Conservation (phyloP, 2,888 invertebrate genomes). For the Trisateles emortualis region DNA sequence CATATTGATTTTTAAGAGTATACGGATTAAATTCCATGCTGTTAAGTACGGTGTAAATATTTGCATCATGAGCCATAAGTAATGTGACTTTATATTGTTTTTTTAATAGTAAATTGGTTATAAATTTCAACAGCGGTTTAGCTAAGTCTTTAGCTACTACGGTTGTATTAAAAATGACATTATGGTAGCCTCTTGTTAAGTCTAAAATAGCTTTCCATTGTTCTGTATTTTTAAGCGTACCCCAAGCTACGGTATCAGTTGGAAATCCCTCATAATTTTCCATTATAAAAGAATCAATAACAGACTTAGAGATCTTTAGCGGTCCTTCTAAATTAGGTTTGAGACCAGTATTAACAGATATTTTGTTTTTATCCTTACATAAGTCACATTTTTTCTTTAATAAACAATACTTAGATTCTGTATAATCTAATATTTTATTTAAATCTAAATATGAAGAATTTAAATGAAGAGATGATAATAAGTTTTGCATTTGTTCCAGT, state of each 20-base stretch:
- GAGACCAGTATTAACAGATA: constrained; percentile 53
- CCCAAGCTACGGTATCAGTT: constrained; percentile 72
- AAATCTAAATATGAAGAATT: constrained; percentile 61
- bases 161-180: constrained; percentile 70
- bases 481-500: constrained; percentile 59
- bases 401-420: constrained; percentile 66
- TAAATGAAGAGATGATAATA: constrained; percentile 58
- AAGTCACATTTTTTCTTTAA: constrained; percentile 65
- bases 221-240: constrained; percentile 48
- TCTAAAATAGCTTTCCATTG: constrained; percentile 64
- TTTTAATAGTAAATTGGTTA: constrained; percentile 60
- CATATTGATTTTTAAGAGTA: constrained; percentile 60
- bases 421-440: constrained; percentile 69
- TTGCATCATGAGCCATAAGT: constrained; percentile 79
- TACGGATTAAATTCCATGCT: constrained; percentile 64
- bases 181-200: constrained; percentile 67
- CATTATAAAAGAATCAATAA: constrained; percentile 76
- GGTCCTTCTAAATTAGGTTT: constrained; percentile 73
- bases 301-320: constrained; percentile 72
- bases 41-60: constrained; percentile 69
- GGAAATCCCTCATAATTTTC: constrained; percentile 75
- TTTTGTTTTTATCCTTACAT: constrained; percentile 56
- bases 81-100: constrained; percentile 56
- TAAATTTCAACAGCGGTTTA: constrained; percentile 62
- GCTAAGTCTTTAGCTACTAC: constrained; percentile 72